Percentiles rank a stretch among this genome's conserved stretches.
phyloP scores from a whole-genome alignment of 2,797 vertebrate species.

The Aulostomus chinensis region DNA sequence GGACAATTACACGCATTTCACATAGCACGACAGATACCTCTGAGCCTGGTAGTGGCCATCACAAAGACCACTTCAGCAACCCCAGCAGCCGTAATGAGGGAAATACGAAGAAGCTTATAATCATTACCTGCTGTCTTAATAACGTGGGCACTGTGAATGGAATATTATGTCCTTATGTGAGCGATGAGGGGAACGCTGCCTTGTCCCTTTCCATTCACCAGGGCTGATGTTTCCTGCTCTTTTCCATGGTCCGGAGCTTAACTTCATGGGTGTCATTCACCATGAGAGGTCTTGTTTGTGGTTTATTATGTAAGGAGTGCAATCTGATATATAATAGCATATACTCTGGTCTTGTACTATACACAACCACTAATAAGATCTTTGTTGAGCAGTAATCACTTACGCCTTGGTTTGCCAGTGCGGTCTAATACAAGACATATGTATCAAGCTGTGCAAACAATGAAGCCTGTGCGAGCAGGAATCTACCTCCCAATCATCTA shows the following conservation, averaged over 20 bases:
- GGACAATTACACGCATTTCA: slow-evolving; percentile 34
- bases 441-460: slow-evolving; percentile 44
- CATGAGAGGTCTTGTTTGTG: slow-evolving; percentile 37
- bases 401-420: slow-evolving; percentile 26
- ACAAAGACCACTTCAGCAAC: slow-evolving; percentile 27
- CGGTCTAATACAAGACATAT: slow-evolving; percentile 45
- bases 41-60: slow-evolving; percentile 3
- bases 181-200: slow-evolving; percentile 1
- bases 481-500: slow-evolving; percentile 12
- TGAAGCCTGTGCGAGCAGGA: slow-evolving; percentile 14
- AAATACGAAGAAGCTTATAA: slow-evolving; percentile 44
- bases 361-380: slow-evolving; percentile 54
- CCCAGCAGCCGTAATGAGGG: slow-evolving; percentile 36
- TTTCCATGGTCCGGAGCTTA: slow-evolving; percentile 14
- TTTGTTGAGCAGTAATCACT: slow-evolving; percentile 53
- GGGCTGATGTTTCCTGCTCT: slow-evolving; percentile 30
- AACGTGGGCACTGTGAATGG: slow-evolving; percentile 27
- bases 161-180: slow-evolving; percentile 25
- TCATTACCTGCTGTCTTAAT: slow-evolving; percentile 55
- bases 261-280: slow-evolving; percentile 50
- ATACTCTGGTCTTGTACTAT: slow-evolving; percentile 18
- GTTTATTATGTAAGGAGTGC: slow-evolving; percentile 55
- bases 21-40: slow-evolving; percentile 2
- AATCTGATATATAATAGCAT: slow-evolving; percentile 34
- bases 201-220: slow-evolving; percentile 31